Base-by-base conservation (phyloP, 2,113 vertebrate species). In the Trinectes maculatus region DNA sequence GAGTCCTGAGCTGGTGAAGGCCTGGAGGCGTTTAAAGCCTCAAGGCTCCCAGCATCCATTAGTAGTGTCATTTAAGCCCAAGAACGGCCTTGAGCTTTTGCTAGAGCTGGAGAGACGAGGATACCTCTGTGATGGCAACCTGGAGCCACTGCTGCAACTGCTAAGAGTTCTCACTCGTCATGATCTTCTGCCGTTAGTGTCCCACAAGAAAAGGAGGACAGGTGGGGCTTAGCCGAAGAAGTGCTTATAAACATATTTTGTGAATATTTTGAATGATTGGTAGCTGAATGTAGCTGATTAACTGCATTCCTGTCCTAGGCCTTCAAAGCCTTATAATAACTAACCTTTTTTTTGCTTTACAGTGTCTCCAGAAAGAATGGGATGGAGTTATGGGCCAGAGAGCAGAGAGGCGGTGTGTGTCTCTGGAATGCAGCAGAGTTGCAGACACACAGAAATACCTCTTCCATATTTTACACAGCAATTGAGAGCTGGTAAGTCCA, bases 151-250 rank as follows among this genome's bases (percentile, higher is more conserved):
- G 7, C 80, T 95, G 47, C 92, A 95, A 62, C 91, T 97, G 16
- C 89, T 97, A 39, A 91, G 95, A 53, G 90, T 96, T 62, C 91
- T 97, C 24, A 94, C 95, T 10, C 93, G 95, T 1, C 96, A 97
- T 12, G 96, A 97, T 74, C 90, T 97, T 52, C 83, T 96, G 63
- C 92, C 93, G 2, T 93, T 95, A 26, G 93, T 96, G 79, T 92
- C 94, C 1, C 89, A 90, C 59, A 96, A 94, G 88, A 92, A 90
- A 77, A 91, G 91, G 68, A 91, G 93, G 65, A 92, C 95, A 87
- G 95, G 96, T 96, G 84, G 89, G 82, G n/a, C 25, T 68, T 8
- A 59, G 19, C 40, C 10, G 37, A 2, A 11, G 21, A 12, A 11
- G 5, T 37, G 13, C 4, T 25, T 18, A 28, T 47, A 15, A 42